Conservation (phyloP, 2,888 invertebrate genomes). For the Caenorhabditis sp. region DNA sequence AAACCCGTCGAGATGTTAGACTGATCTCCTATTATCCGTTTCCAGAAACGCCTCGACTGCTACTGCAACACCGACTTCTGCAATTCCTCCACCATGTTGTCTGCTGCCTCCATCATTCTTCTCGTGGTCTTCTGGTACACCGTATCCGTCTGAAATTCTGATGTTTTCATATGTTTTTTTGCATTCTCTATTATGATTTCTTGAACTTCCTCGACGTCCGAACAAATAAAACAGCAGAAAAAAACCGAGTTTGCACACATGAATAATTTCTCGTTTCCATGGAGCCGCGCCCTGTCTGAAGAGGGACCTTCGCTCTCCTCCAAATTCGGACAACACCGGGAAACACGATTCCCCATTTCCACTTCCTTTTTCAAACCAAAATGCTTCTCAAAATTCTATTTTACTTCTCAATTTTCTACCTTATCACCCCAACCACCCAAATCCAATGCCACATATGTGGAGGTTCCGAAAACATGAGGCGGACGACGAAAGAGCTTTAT, state of each 20-base stretch:
- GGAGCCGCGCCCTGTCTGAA: neutral
- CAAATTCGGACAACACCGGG: neutral
- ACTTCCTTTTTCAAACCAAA: neutral
- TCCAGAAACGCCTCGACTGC: constrained; percentile 46
- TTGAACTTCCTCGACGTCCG: neutral
- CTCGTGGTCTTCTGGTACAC: neutral
- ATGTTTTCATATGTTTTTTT: neutral
- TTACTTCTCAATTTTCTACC: neutral
- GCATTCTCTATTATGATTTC: neutral
- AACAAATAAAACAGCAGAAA: neutral
- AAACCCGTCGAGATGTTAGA: no score
- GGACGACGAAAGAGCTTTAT: constrained; percentile 20
- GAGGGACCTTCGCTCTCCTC: neutral
- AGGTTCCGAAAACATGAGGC: constrained; percentile 29
- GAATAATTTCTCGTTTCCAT: constrained; percentile 24
- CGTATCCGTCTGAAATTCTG: neutral
- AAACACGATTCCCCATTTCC: neutral
- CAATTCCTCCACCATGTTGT: neutral
- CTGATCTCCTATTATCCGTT: neutral
- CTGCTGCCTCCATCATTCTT: neutral
- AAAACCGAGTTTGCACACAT: constrained; percentile 39
- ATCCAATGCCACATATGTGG: constrained; percentile 37
- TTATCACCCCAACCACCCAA: neutral
- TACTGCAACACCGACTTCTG: constrained; percentile 47
- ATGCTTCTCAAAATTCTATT: neutral